These are phyloP conservation scores for Lasiurus cinereus DNA, from an alignment of 2,113 vertebrate genomes.

Conservation along the genomic window DNA sequence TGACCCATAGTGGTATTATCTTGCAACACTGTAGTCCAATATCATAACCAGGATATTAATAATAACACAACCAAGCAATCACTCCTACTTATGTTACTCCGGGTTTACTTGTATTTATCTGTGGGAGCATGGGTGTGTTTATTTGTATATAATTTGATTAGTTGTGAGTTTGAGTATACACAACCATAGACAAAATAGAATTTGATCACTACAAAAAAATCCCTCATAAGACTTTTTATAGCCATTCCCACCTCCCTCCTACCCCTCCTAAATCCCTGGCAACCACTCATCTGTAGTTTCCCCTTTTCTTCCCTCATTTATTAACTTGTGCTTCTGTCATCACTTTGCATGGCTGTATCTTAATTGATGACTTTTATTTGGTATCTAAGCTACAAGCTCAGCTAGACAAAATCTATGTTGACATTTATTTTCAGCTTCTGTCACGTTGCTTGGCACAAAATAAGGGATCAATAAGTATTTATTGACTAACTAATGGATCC, in stretches of 20 bases:
- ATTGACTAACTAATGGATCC: neutral
- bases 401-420: neutral
- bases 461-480: neutral
- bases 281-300: neutral
- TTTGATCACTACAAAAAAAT: neutral
- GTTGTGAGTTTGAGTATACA: neutral
- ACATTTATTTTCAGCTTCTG: neutral
- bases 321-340: neutral
- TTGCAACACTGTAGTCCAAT: neutral
- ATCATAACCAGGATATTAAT: neutral
- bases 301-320: neutral
- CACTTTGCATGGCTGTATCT: neutral
- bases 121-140: neutral
- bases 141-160: neutral
- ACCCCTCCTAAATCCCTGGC: neutral
- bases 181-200: neutral
- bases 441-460: neutral
- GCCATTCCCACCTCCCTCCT: accelerated
- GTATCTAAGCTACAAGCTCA: too few relatives aligned
- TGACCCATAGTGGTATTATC: neutral
- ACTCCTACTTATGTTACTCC: neutral
- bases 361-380: neutral
- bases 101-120: neutral
- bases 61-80: accelerated
- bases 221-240: neutral